A percentile compares a stretch with the other conserved stretches of the same genome.
Conservation (phyloP, 2,797 vertebrate species). For the Percopsis omiscomaycus region DNA sequence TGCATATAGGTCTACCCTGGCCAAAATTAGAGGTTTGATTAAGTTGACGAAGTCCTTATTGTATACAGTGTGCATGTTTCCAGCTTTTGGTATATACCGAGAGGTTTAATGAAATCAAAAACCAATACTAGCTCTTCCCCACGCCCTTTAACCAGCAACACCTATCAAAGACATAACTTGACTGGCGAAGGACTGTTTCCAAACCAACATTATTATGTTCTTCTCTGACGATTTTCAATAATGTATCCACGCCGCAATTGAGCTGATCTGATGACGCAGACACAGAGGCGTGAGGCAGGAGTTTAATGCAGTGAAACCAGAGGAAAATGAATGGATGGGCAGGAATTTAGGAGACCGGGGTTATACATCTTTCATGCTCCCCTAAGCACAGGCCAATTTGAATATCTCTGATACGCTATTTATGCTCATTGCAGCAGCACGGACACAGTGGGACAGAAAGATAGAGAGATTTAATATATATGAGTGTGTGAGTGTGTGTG, state of each 20-base stretch:
- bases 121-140: neutral
- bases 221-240: conserved; percentile 31
- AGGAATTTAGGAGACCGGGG: conserved; percentile 32
- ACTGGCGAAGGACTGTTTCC: conserved; percentile 1
- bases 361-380: conserved; percentile 48
- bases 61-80: too few relatives aligned
- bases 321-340: conserved; percentile 44
- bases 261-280: conserved; percentile 33
- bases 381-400: conserved; percentile 38
- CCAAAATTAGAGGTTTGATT: too few relatives aligned
- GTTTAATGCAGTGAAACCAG: conserved; percentile 37
- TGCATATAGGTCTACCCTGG: too few relatives aligned
- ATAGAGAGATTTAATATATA: neutral
- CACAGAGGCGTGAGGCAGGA: conserved; percentile 15
- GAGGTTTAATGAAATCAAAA: neutral
- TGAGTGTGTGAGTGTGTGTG: neutral
- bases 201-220: conserved; percentile 9
- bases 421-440: conserved; percentile 35
- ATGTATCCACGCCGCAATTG: conserved; percentile 27
- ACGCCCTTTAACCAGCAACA: neutral
- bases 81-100: too few relatives aligned
- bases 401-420: conserved; percentile 49
- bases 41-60: too few relatives aligned
- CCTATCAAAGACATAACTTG: neutral
- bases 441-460: neutral